These are phyloP conservation scores for Lordiphosa mommai DNA, from an alignment of 1,140 invertebrate species.

Conservation along the genomic window DNA sequence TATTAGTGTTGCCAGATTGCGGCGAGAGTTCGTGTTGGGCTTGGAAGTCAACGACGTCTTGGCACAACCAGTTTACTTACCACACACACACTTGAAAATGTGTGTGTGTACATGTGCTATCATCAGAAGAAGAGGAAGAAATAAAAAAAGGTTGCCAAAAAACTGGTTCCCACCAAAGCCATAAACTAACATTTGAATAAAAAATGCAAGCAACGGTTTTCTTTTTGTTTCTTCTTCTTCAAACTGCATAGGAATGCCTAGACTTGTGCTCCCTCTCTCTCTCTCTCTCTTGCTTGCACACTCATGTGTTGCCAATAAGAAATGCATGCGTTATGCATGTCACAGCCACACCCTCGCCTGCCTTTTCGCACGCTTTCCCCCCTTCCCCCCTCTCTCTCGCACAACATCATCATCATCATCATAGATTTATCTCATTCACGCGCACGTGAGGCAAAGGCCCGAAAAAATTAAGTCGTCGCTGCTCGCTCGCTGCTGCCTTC, in stretches of 20 bases:
- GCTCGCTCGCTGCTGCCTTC: conserved; percentile 9
- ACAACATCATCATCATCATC: conserved; percentile 58
- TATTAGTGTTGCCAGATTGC: conserved; percentile 51
- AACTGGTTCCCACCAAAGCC: conserved; percentile 29
- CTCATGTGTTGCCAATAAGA: conserved; percentile 57
- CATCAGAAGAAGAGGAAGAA: conserved; percentile 10
- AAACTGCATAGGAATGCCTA: conserved; percentile 24
- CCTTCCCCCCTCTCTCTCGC: conserved; percentile 4
- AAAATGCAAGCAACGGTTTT: conserved; percentile 35
- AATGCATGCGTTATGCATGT: conserved; percentile 63
- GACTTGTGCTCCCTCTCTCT: conserved; percentile 4
- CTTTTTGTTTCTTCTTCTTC: conserved; percentile 1
- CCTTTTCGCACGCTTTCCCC: conserved; percentile 46
- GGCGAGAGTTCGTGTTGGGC: conserved; percentile 25
- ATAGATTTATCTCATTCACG: conserved; percentile 76
- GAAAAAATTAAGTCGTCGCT: conserved; percentile 64
- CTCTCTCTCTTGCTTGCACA: conserved; percentile 9
- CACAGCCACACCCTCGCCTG: conserved; percentile 62
- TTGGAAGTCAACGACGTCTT: conserved; percentile 44
- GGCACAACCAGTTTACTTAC: conserved; percentile 36
- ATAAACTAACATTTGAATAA: background rate
- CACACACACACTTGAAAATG: conserved; percentile 1
- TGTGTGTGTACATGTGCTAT: conserved; percentile 31
- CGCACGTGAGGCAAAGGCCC: conserved; percentile 55
- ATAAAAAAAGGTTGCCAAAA: conserved; percentile 33